These are phyloP conservation scores for Odontophorus gujanensis DNA, from an alignment of 2,113 vertebrate species.

Conservation along the genomic window DNA sequence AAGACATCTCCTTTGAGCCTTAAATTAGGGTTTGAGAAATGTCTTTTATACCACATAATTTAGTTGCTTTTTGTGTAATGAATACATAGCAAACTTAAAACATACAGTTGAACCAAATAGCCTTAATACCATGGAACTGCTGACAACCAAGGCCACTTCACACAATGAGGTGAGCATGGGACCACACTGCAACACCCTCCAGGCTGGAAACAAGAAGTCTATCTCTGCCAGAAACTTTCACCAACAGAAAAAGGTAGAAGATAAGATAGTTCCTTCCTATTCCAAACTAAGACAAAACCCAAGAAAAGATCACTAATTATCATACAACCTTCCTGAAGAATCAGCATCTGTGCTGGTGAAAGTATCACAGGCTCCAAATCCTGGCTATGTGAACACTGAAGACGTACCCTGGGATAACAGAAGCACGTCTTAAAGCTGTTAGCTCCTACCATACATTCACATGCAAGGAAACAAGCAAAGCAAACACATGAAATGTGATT, in stretches of 20 bases:
- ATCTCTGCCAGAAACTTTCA: background rate
- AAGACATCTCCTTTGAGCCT: constrained; percentile 11
- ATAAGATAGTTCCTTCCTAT: background rate
- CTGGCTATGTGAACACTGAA: background rate
- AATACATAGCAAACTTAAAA: background rate
- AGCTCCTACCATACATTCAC: background rate
- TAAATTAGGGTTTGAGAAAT: background rate
- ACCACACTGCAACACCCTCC: background rate
- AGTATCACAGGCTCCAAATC: background rate
- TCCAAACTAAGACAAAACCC: background rate
- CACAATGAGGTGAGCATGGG: background rate
- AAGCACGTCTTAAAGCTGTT: background rate
- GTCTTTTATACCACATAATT: background rate
- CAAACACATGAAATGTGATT: background rate
- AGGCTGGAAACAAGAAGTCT: background rate
- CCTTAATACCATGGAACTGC: background rate
- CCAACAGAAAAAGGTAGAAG: background rate
- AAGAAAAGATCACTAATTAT: background rate
- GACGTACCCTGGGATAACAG: background rate
- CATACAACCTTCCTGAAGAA: background rate
- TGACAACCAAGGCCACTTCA: background rate
- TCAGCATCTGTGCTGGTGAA: background rate
- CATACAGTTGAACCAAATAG: background rate
- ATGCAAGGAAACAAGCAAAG: background rate
- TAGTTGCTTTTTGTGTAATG: background rate